phyloP scores from a whole-genome alignment of 2,113 vertebrate species.

The Nanger granti region DNA sequence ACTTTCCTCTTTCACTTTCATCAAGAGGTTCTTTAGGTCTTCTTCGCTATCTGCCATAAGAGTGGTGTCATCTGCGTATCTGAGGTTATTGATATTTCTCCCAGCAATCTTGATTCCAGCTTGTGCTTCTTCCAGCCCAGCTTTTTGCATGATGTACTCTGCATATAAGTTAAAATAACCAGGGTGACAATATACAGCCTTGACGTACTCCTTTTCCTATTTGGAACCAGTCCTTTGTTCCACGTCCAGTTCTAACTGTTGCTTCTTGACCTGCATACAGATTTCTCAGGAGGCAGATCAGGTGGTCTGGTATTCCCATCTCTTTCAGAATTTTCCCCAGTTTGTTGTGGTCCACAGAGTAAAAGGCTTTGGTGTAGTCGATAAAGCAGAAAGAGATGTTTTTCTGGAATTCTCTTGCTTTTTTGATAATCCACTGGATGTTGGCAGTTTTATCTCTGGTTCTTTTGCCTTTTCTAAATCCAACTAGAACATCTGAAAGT shows the following conservation, averaged over 20 bases:
- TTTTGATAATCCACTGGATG: not conserved
- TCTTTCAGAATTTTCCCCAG: not conserved
- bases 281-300: not conserved
- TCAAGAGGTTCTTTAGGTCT: not conserved
- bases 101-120: not conserved
- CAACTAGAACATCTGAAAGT: not conserved
- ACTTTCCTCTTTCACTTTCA: not conserved
- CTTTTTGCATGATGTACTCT: not conserved
- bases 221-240: not conserved
- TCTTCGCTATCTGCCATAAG: not conserved
- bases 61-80: fast-evolving
- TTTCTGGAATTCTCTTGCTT: not conserved
- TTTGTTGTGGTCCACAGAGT: not conserved
- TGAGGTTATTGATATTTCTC: not conserved
- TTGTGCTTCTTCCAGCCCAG: not conserved
- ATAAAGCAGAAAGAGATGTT: not conserved
- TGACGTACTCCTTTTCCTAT: not conserved
- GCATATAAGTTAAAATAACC: not conserved
- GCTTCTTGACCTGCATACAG: not conserved
- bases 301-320: not conserved
- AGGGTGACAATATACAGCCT: not conserved
- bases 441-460: not conserved
- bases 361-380: not conserved
- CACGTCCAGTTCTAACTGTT: not conserved
- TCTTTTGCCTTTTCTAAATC: not conserved